phyloP scores from a whole-genome alignment of 2,888 invertebrate species.

The Harpalus rufipes region DNA sequence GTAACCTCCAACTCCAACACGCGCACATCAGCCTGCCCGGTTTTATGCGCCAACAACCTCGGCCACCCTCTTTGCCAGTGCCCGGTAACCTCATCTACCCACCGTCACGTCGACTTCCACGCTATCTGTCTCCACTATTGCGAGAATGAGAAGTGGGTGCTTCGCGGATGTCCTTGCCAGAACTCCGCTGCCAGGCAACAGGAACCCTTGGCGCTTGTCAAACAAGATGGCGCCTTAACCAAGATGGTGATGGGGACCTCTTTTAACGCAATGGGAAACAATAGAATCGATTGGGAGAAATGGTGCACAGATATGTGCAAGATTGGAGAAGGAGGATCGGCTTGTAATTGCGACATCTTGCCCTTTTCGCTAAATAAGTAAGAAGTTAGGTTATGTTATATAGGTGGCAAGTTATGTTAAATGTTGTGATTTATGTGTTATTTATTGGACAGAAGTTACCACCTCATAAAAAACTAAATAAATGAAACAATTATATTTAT shows the following conservation, averaged over 20 bases:
- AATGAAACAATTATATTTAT: not conserved
- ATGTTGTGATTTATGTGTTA: conserved; percentile 46
- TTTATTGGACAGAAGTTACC: conserved; percentile 9
- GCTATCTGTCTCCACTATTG: conserved; percentile 80
- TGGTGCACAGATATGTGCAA: conserved; percentile 84
- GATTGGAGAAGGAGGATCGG: conserved; percentile 86
- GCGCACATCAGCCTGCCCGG: conserved; percentile 80
- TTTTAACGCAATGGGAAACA: conserved; percentile 39
- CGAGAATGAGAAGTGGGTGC: conserved; percentile 72
- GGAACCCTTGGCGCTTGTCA: not conserved
- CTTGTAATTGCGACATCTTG: conserved; percentile 86
- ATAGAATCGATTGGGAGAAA: conserved; percentile 79
- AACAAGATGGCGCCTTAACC: conserved; percentile 54
- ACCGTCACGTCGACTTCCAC: conserved; percentile 75
- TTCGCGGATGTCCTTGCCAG: conserved; percentile 77
- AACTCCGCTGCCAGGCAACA: conserved; percentile 72
- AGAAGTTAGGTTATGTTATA: conserved; percentile 16
- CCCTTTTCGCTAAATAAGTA: conserved; percentile 77
- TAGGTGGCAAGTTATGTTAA: conserved; percentile 27
- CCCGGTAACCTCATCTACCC: not conserved
- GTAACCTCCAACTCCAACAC: conserved; percentile 73
- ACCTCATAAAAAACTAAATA: not conserved
- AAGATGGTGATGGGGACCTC: conserved; percentile 65
- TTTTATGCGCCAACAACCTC: conserved; percentile 81
- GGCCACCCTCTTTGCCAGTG: conserved; percentile 81